These are phyloP conservation scores for Scaptomyza reducta DNA, from an alignment of 2,888 invertebrate genomes.

Conservation along the genomic window DNA sequence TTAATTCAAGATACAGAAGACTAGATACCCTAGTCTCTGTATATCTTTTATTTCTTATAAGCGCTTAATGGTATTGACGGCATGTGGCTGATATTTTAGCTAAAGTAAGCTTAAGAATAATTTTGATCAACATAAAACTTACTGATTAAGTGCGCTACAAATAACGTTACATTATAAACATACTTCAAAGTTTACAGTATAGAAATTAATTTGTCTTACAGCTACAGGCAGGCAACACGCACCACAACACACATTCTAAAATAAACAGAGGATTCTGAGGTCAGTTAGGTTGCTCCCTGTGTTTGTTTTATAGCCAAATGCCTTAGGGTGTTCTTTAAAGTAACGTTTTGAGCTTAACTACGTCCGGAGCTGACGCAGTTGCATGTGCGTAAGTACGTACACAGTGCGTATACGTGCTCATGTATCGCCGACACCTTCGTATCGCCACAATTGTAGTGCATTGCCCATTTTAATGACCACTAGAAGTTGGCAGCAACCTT, in stretches of 20 bases:
- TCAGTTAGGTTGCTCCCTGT: background rate
- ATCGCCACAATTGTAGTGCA: slow-evolving; percentile 18
- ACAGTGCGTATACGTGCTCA: slow-evolving; percentile 36
- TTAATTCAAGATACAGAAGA: background rate
- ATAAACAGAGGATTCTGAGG: slow-evolving; percentile 32
- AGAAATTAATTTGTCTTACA: slow-evolving; percentile 54
- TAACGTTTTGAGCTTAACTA: slow-evolving; percentile 1
- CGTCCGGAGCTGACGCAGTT: slow-evolving; percentile 9
- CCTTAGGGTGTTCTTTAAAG: slow-evolving; percentile 29
- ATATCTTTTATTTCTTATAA: background rate
- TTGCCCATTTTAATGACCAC: slow-evolving; percentile 66
- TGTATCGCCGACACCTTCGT: slow-evolving; percentile 41
- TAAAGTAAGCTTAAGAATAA: background rate
- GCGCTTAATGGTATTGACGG: background rate
- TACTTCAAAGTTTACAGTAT: slow-evolving; percentile 12
- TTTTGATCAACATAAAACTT: background rate
- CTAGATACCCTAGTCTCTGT: background rate
- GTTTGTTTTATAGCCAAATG: slow-evolving; percentile 4
- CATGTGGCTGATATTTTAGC: too few species aligned
- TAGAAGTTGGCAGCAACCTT: slow-evolving; percentile 47
- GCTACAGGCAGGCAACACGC: slow-evolving; percentile 26
- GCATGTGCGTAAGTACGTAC: slow-evolving; percentile 4
- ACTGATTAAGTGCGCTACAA: background rate
- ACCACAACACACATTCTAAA: slow-evolving; percentile 20
- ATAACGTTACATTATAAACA: too few species aligned